Evolutionary conservation across 37 sponge, comb jelly and placozoan genomes (phyloP), one percentile per base, ranked within the genome.

Genomic region (Beroe forskalii): DNA sequence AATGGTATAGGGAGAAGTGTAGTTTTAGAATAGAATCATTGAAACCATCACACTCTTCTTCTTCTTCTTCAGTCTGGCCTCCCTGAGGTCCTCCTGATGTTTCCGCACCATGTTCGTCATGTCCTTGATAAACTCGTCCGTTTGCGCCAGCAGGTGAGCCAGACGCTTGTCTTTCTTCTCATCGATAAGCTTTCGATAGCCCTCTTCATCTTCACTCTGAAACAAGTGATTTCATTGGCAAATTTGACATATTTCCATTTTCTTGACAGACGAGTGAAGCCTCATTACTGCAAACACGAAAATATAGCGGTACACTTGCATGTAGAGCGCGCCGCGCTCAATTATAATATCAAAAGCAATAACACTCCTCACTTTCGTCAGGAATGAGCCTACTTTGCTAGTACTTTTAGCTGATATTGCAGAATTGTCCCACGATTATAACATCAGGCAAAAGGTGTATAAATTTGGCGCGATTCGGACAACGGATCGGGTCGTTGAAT

Each of bases 191-290:
- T 95, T 94, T 24, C 97, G 90, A 89, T 98, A 98, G 8, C 97
- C 97, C 67, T 98, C 99, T 64, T 98, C 99, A 91, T 98, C 99
- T 91, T 98, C 99, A 22, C 95, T 97, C 97, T 97, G 55, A 38
- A 92, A 0, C 9, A 20, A 36, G 55, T 17, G n/a, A n/a, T n/a
- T n/a, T n/a, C n/a, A n/a, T n/a, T n/a, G n/a, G n/a, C n/a, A n/a
- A n/a, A n/a, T n/a, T n/a, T n/a, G n/a, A n/a, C n/a, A n/a, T n/a
- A n/a, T n/a, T n/a, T n/a, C n/a, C n/a, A n/a, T n/a, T n/a, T n/a
- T n/a, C n/a, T n/a, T n/a, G n/a, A n/a, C n/a, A n/a, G n/a, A n/a
- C n/a, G n/a, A n/a, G n/a, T n/a, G n/a, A n/a, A n/a, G n/a, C n/a
- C n/a, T n/a, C n/a, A n/a, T n/a, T n/a, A n/a, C n/a, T n/a, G n/a